phyloP scores from a whole-genome alignment of 2,888 invertebrate species.

The Orthonychiurus folsomi region DNA sequence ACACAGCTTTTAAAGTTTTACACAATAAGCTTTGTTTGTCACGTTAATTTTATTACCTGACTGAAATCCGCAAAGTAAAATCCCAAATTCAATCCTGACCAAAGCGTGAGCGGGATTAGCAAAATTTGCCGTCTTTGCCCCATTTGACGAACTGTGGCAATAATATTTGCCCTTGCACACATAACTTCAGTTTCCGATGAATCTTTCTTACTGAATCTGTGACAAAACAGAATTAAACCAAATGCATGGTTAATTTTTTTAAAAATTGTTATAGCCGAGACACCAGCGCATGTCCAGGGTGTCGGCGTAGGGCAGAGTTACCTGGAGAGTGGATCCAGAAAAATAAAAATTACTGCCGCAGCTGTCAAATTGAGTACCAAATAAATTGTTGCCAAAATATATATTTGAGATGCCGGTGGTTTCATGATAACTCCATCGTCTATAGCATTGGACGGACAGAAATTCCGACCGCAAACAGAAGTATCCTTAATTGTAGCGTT shows the following conservation, averaged over 20 bases:
- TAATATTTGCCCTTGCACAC: not conserved
- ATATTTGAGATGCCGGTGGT: slow-evolving; percentile 42
- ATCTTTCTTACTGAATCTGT: slow-evolving; percentile 3
- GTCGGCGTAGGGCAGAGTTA: too few species aligned
- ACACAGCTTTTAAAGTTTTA: too few species aligned
- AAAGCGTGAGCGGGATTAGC: not conserved
- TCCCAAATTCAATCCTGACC: not conserved
- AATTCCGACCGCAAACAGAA: slow-evolving; percentile 60
- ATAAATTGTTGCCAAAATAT: slow-evolving; percentile 80
- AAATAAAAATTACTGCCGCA: slow-evolving; percentile 71
- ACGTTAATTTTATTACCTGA: not conserved
- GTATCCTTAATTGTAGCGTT: not conserved
- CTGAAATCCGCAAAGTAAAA: not conserved
- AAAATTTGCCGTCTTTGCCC: not conserved
- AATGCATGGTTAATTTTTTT: slow-evolving; percentile 7
- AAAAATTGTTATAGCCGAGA: too few species aligned
- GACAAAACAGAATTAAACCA: not conserved
- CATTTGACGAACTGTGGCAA: not conserved
- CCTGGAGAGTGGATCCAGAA: slow-evolving; percentile 84
- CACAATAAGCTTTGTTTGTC: not conserved
- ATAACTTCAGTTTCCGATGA: not conserved
- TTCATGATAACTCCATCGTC: not conserved
- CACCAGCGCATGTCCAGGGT: too few species aligned
- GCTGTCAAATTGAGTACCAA: slow-evolving; percentile 76
- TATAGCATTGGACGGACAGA: slow-evolving; percentile 49